Evolutionary conservation across 2,888 invertebrate genomes (phyloP).

Genomic region (Ceriagrion tenellum): DNA sequence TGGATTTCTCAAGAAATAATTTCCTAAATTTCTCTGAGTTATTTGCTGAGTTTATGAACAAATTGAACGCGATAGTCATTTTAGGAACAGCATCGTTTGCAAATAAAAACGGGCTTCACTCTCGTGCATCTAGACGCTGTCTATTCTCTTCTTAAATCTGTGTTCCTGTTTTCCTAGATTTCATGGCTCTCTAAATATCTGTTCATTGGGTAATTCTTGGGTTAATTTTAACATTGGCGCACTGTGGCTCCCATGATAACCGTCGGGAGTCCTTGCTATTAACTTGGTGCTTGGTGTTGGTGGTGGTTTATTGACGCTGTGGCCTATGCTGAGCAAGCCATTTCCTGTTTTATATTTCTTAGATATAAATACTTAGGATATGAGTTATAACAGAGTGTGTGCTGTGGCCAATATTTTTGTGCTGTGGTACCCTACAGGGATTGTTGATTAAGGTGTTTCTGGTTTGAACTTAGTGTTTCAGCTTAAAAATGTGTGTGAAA

Average conservation of each 20-base stretch:
- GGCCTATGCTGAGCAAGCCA: neutral
- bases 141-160: too few relatives aligned
- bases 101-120: too few relatives aligned
- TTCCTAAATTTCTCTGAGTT: too few relatives aligned
- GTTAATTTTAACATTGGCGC: too few relatives aligned
- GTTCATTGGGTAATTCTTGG: neutral
- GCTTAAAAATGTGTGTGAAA: neutral
- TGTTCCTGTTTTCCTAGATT: too few relatives aligned
- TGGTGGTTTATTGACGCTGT: neutral
- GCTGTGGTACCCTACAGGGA: neutral
- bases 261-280: neutral
- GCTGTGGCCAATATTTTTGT: conserved; percentile 4
- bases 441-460: neutral
- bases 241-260: neutral
- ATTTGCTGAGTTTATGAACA: too few relatives aligned
- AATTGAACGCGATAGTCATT: too few relatives aligned
- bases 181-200: neutral
- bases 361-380: neutral
- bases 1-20: too few relatives aligned
- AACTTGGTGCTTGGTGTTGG: neutral
- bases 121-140: too few relatives aligned
- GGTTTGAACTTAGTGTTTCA: neutral
- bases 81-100: too few relatives aligned
- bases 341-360: neutral
- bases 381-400: neutral